Evolutionary conservation across 2,888 invertebrate genomes (phyloP).

Genomic region (Hypena proboscidalis): DNA sequence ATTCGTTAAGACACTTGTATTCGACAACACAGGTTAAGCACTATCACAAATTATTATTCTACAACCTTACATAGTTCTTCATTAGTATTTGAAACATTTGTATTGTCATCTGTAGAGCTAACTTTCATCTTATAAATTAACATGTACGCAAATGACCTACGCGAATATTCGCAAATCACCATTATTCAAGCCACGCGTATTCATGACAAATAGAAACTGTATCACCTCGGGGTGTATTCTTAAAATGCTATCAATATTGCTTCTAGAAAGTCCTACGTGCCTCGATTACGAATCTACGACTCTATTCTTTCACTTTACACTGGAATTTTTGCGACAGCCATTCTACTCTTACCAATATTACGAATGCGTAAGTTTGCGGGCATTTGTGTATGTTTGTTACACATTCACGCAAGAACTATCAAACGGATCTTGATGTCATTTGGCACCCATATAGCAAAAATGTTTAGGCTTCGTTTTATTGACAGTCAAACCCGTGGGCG

Average conservation of each 20-base stretch:
- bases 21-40: no score
- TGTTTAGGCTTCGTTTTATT: no score
- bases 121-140: slow-evolving; percentile 2
- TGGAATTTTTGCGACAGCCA: slow-evolving; percentile 55
- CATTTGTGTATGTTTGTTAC: no score
- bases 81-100: no score
- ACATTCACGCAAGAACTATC: no score
- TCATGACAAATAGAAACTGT: slow-evolving; percentile 32
- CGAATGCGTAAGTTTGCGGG: slow-evolving; percentile 42
- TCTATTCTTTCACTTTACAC: slow-evolving; percentile 63
- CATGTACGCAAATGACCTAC: neutral
- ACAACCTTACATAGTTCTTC: no score
- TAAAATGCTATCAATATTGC: slow-evolving; percentile 27
- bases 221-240: slow-evolving; percentile 26
- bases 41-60: no score
- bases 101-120: no score
- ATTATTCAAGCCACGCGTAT: slow-evolving; percentile 14
- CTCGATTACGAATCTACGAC: slow-evolving; percentile 45
- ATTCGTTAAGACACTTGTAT: no score
- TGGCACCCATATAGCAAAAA: no score
- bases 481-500: no score
- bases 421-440: no score
- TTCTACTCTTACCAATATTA: slow-evolving; percentile 45
- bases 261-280: slow-evolving; percentile 62
- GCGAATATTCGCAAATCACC: neutral